Percentiles rank a stretch among this genome's conserved stretches.
Conservation (phyloP, 1,140 invertebrate genomes). For the Paraescarpia echinospica region DNA sequence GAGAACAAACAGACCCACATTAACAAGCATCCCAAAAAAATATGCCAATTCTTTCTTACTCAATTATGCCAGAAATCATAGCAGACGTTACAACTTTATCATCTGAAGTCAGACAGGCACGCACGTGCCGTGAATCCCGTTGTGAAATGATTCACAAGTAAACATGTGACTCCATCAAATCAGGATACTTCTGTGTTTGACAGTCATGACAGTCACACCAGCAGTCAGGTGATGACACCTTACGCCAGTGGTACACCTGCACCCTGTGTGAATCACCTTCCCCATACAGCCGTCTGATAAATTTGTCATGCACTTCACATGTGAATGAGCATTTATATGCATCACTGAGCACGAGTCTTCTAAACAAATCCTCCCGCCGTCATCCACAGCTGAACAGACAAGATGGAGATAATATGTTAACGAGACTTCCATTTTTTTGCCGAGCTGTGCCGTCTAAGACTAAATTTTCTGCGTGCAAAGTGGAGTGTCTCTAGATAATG, state of each 20-base stretch:
- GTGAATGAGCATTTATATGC: not conserved
- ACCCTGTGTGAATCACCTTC: not conserved
- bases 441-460: not conserved
- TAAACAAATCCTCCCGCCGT: not conserved
- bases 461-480: no score
- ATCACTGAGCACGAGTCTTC: not conserved
- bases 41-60: not conserved
- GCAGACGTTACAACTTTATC: not conserved
- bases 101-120: not conserved
- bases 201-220: not conserved
- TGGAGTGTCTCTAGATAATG: not conserved
- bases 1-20: not conserved
- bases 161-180: not conserved
- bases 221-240: not conserved
- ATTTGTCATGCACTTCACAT: not conserved
- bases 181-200: not conserved
- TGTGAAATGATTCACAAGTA: not conserved
- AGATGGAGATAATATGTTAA: not conserved
- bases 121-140: not conserved
- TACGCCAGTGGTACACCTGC: not conserved
- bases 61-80: no score
- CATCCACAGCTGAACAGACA: not conserved
- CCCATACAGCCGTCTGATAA: not conserved
- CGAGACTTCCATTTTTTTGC: not conserved
- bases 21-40: not conserved